Base-by-base conservation (phyloP, 2,888 invertebrate species). In the Timandra comae region DNA sequence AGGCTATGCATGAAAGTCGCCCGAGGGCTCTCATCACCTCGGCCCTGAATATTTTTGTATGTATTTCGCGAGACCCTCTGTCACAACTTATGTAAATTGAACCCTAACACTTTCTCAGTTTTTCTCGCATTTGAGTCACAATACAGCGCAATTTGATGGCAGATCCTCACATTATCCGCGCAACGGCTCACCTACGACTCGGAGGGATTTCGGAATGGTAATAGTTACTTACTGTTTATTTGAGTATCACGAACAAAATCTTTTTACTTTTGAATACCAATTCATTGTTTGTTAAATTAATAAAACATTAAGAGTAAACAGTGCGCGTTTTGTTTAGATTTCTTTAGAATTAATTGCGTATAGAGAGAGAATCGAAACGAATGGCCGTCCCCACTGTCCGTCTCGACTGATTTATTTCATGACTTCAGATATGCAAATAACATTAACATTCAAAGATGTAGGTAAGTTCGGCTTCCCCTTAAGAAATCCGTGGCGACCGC, bases 361-460 rank as follows among this genome's bases (percentile, higher is more conserved):
- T 75, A 80, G 75, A 82, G 81, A 76, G 72, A 24, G 56, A 54
- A 56, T 52, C 59, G 65, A 75, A 81, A 79, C 78, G 80, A 81
- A 80, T 65, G 60, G 65, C 74, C 68, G 72, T 77, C 82, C 76
- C 78, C 66, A 41, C 66, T 75, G 84, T 84, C 82, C 84, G 84
- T 80, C 79, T 62, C 66, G 78, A 69, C 76, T 84, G 85, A 85
- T 85, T 85, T 84, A 84, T 84, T 81, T 84, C 82, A 84, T 82
- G 85, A 82, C 81, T 85, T 81, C 79, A 76, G 79, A 79, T 85
- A 85, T 85, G 85, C 85, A 85, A 85, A 85, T 84, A 78, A 63
- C 79, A 81, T 84, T 82, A 82, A 78, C 68, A 82, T 84, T 79
- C 82, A 81, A 81, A 84, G 82, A 84, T 62, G 72, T 71, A 72